Base-by-base conservation (phyloP, 2,888 invertebrate species). In the Eurytoma californica region DNA sequence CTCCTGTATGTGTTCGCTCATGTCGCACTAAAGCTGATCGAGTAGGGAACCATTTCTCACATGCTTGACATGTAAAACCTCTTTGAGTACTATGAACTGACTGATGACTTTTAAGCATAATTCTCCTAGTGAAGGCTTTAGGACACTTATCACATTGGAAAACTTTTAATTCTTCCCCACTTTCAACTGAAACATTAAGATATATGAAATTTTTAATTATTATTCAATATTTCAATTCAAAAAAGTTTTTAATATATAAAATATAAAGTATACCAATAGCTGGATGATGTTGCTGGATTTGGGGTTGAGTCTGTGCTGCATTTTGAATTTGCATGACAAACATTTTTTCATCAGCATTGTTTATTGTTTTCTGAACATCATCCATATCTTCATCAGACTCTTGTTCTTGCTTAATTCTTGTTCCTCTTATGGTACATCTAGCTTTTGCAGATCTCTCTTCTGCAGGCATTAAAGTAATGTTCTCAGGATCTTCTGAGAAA, bases 41-140 rank as follows among this genome's bases (percentile, higher is more conserved):
- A 1, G 94, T 93, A 13, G 94, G 93, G 86, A 95, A 93, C 91
- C 92, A 93, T 88, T 94, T 93, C 80, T 93, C 93, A 84, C 95
- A 95, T 49, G 92, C 88, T 16, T 89, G 91, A 82, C 95, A 92
- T 55, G 92, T 92, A 82, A 91, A 92, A 9, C 92, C 92, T 80
- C 92, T 87, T 78, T 93, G 93, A 60, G 92, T 92, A 80, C 92
- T 92, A 84, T 94, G 94, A 0, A 93, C 92, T 0, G 92, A 93
- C 20, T 92, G 91, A 84, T 94, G 94, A 28, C 94, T 92, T n/a
- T 92, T 88, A 3, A 94, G 85, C 84, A 93, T 92, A 65, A 92
- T 92, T 79, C 93, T 90, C 60, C 94, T 91, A 0, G 93, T 92
- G 84, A 94, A 94, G 0, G 93, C 92, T 85, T 93, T 93, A 0